Conservation (phyloP, 2,888 invertebrate genomes). For the Minunthozetes semirufus region DNA sequence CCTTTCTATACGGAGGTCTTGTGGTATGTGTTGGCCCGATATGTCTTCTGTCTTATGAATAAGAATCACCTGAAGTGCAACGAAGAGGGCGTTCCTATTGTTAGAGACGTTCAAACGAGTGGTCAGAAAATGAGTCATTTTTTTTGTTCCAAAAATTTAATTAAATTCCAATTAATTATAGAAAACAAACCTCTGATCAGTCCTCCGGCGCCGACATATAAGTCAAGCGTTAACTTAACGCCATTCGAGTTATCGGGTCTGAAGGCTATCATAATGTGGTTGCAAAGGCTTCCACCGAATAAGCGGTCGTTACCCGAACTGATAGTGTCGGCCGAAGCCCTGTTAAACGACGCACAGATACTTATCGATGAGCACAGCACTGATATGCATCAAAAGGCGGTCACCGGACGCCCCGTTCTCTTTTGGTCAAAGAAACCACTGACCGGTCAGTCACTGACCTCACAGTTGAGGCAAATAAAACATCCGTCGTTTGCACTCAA, state of each 20-base stretch:
- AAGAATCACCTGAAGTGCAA: conserved; percentile 61
- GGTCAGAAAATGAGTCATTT: background rate
- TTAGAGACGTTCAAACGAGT: background rate
- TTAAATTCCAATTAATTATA: background rate
- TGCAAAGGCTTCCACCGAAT: conserved; percentile 77
- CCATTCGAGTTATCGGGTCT: conserved; percentile 54
- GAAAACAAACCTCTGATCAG: conserved; percentile 42
- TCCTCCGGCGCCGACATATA: conserved; percentile 3
- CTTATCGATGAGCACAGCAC: conserved; percentile 79
- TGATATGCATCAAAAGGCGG: conserved; percentile 72
- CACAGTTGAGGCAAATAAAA: conserved; percentile 33
- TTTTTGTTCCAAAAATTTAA: background rate
- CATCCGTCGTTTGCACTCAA: conserved; percentile 23
- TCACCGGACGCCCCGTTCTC: conserved; percentile 74
- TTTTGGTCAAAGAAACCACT: conserved; percentile 47
- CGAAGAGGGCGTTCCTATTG: conserved; percentile 43
- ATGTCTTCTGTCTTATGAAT: conserved; percentile 77
- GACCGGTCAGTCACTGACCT: background rate
- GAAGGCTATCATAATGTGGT: conserved; percentile 76
- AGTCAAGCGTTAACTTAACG: conserved; percentile 45
- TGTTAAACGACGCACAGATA: conserved; percentile 73
- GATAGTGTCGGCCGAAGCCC: conserved; percentile 75
- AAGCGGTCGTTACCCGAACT: conserved; percentile 88
- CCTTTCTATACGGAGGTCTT: conserved; percentile 97
- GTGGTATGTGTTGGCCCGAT: conserved; percentile 92